Base-by-base conservation (phyloP, 2,888 invertebrate species). In the Eupithecia subumbrata region DNA sequence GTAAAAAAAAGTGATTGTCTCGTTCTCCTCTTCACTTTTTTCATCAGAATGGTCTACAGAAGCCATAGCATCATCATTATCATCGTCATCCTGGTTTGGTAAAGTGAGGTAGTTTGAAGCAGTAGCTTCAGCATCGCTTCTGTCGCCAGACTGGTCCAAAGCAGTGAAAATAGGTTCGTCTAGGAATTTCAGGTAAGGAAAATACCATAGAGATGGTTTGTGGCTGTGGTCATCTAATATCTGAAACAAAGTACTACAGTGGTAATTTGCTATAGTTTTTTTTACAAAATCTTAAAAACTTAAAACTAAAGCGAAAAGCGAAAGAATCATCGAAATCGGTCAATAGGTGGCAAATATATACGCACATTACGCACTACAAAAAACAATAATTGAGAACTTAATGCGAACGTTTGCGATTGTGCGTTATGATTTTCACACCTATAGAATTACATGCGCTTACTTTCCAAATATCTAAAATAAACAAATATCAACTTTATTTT, bases 101-200 rank as follows among this genome's bases (percentile, higher is more conserved):
- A 30, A 11, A 34, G 22, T n/a, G 34, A n/a, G 12, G 11, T 40
- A 0, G n/a, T n/a, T 67, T 37, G 37, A 11, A 40, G 40, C 22
- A 1, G 34, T 64, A 18, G 16, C 9, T 30, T 30, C 67, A 40
- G n/a, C 43, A 1, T 67, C 67, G 22, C 22, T 22, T 12, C n/a
- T 22, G 43, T 68, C 12, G 22, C 5, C 40, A 37, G 40, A 37
- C 14, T 14, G 43, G 12, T 8, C 25, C 68, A 68, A 68, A 45
- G 0, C 43, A 8, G 12, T 14, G 16, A 43, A 68, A 11, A 14
- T 45, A 7, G n/a, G 43, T 22, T 43, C 22, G 43, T 68, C 68
- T 25, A 68, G 43, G 43, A 68, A 68, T 45, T 68, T 68, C 14
- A 68, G 40, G 40, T 68, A 43, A n/a, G 68, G 25, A 5, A 68